Conservation (phyloP, 2,888 invertebrate species). For the Escarpia spicata region DNA sequence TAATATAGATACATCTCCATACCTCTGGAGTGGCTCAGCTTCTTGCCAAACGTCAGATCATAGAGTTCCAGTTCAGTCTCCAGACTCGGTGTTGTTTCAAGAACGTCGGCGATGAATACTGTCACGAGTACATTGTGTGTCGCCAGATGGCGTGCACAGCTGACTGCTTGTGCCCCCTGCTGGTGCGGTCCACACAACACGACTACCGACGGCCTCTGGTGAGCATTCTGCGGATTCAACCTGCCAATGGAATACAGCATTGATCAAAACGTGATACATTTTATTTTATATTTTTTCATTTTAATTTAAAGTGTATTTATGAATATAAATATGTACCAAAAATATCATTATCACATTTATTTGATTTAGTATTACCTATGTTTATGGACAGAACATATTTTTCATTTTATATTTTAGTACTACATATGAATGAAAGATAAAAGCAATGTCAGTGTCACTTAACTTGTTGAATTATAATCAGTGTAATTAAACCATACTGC, state of each 20-base stretch:
- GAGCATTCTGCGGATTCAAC: slow-evolving; percentile 77
- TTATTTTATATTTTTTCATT: background rate
- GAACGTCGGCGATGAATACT: slow-evolving; percentile 69
- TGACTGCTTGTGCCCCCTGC: slow-evolving; percentile 75
- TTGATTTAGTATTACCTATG: too few relatives aligned
- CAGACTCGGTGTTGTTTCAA: slow-evolving; percentile 47
- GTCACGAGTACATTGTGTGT: slow-evolving; percentile 82
- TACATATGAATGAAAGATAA: too few relatives aligned
- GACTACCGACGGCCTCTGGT: slow-evolving; percentile 86
- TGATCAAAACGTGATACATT: background rate
- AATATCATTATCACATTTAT: too few relatives aligned
- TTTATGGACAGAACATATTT: too few relatives aligned
- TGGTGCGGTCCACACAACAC: slow-evolving; percentile 78
- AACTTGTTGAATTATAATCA: too few relatives aligned
- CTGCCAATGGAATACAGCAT: slow-evolving; percentile 63
- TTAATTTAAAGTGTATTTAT: too few relatives aligned
- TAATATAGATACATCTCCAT: background rate
- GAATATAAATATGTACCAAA: too few relatives aligned
- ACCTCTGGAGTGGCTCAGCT: background rate
- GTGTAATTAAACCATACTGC: too few relatives aligned
- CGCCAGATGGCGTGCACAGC: slow-evolving; percentile 79
- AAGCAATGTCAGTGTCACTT: too few relatives aligned
- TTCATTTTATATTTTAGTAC: too few relatives aligned
- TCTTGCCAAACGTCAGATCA: slow-evolving; percentile 66
- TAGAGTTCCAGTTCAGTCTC: slow-evolving; percentile 76